phyloP scores from a whole-genome alignment of 2,113 vertebrate genomes.

The Chauna torquata region DNA sequence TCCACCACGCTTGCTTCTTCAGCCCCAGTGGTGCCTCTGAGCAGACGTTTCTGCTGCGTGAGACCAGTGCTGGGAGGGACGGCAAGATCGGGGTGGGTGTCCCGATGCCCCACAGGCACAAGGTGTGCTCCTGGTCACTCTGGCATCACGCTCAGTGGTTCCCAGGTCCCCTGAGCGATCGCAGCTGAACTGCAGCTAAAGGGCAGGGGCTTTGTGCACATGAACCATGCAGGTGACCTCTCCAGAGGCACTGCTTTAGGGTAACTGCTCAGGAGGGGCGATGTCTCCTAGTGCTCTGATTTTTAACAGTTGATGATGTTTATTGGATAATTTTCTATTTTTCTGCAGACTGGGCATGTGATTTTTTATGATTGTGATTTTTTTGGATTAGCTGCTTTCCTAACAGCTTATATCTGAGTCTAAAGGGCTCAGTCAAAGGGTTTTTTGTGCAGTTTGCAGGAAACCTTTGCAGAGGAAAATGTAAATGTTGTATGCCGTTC shows the following conservation, averaged over 20 bases:
- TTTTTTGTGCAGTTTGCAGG: neutral
- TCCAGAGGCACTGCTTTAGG: neutral
- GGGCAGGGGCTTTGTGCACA: neutral
- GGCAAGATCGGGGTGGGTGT: rapidly evolving
- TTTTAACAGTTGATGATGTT: neutral
- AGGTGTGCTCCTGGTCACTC: neutral
- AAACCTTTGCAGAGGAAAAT: neutral
- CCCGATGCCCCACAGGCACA: neutral
- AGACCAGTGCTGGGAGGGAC: neutral
- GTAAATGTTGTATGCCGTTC: neutral
- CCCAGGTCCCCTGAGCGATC: neutral
- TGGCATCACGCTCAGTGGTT: rapidly evolving
- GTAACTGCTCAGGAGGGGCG: neutral
- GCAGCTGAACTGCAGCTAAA: neutral
- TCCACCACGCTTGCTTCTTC: neutral
- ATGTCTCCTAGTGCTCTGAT: neutral
- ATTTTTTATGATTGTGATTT: neutral
- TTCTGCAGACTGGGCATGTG: neutral
- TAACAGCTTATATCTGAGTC: neutral
- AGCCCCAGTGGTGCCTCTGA: rapidly evolving
- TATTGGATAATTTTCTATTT: neutral
- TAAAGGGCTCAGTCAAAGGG: neutral
- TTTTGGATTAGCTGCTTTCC: neutral
- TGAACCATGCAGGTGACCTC: neutral
- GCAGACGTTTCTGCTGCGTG: neutral